Base-by-base conservation (phyloP, 2,888 invertebrate genomes). In the Neoaliturus tenellus region DNA sequence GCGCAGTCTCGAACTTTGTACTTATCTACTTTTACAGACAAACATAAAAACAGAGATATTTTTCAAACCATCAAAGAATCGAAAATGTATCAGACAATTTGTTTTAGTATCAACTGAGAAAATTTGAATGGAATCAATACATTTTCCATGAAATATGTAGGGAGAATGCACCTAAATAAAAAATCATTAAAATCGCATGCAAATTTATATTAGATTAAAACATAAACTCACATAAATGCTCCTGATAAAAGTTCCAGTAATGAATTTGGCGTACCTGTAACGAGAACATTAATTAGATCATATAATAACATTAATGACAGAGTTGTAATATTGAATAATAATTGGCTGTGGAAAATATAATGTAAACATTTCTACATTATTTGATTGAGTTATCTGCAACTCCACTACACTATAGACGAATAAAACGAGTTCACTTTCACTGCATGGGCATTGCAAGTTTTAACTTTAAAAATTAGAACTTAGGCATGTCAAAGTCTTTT, bases 221-320 rank as follows among this genome's bases (percentile, higher is more conserved):
- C 31, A 31, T 62, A 62, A 62, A 62, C 62, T 62, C 14, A 62
- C 62, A 62, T 14, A 14, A 62, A 62, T 62, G 14, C 17, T 6
- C 25, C 31, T 23, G 51, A 31, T 28, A 28, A 62, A 62, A 55
- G 55, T 62, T 31, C 62, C 12, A 14, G 62, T 62, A 31, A 62
- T 62, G 62, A 62, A 62, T 62, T 62, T 62, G 62, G 31, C 62
- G 28, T 62, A 62, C 62, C 62, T 62, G 62, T 17, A 62, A 62
- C 20, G 62, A 62, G 31, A 62, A 62, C 28, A 62, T 62, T 62
- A 62, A 62, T 62, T 25, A 62, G 25, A 62, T 62, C 28, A 62
- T 31, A 28, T 28, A 31, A 62, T 62, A 62, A 31, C 62, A 12
- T 25, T 62, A 31, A 28, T 62, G 62, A 17, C 12, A 28, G 62